phyloP scores from a whole-genome alignment of 37 sponge, comb jelly and placozoan species.

The Beroe forskalii region DNA sequence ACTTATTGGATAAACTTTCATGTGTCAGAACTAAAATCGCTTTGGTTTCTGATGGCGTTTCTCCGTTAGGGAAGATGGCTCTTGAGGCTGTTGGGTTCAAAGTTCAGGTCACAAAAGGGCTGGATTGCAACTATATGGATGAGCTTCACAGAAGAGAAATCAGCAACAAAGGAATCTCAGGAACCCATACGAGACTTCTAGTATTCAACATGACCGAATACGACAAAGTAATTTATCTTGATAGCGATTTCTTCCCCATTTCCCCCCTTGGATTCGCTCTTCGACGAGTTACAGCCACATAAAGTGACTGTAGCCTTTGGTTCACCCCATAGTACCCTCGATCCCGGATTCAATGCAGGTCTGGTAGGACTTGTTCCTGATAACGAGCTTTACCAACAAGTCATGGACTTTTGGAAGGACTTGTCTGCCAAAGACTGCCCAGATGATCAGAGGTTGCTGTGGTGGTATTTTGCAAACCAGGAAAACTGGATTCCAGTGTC shows the following conservation, averaged over 20 bases:
- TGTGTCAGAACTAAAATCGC: conserved; percentile 7
- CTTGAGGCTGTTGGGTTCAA: conserved; percentile 37
- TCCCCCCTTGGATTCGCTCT: background rate
- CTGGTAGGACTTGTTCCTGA: conserved; percentile 45
- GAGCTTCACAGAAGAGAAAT: background rate
- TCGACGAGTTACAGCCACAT: background rate
- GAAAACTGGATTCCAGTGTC: conserved; percentile 54
- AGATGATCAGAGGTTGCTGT: conserved; percentile 50
- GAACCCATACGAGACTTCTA: conserved; percentile 42
- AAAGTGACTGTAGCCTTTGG: conserved; percentile 1
- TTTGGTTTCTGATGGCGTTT: conserved; percentile 9
- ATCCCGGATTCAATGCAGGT: conserved; percentile 39
- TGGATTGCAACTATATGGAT: conserved; percentile 63
- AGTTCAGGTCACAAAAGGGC: conserved; percentile 25
- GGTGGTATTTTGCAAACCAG: background rate
- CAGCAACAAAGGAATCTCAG: conserved; percentile 15
- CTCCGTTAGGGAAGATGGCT: background rate
- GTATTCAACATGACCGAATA: conserved; percentile 8
- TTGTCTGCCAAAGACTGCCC: background rate
- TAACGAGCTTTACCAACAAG: background rate
- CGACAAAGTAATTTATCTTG: conserved; percentile 18
- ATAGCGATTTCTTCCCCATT: conserved; percentile 19
- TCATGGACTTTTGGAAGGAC: conserved; percentile 24
- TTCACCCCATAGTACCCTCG: background rate
- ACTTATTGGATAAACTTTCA: background rate